A percentile compares a stretch with the other conserved stretches of the same genome.
Conservation (phyloP, 2,113 vertebrate species). For the Dromiciops gliroides region DNA sequence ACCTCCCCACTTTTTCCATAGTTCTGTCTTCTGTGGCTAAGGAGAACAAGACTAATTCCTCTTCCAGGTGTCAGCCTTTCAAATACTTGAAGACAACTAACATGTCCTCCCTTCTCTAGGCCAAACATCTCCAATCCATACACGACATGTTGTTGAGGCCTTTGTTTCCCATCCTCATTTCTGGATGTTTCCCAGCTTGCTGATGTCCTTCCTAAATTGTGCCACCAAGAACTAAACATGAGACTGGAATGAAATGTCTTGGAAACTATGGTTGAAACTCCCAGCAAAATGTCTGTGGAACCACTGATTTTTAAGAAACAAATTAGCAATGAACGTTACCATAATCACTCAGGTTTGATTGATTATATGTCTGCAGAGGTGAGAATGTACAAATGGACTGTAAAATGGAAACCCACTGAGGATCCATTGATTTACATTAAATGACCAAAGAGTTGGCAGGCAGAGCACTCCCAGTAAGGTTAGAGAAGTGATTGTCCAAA, state of each 20-base stretch:
- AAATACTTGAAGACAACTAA: neutral
- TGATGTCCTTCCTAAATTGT: neutral
- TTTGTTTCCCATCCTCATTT: neutral
- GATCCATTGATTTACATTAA: slow-evolving; percentile 18
- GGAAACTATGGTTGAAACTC: neutral
- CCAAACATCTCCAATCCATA: neutral
- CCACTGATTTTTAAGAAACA: slow-evolving; percentile 47
- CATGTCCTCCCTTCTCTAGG: neutral
- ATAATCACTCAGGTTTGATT: slow-evolving; percentile 22
- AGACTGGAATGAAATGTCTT: neutral
- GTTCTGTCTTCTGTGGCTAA: neutral
- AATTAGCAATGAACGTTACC: neutral
- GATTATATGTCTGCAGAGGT: slow-evolving; percentile 57
- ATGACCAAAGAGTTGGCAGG: neutral
- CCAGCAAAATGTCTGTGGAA: neutral
- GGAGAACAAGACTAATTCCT: neutral
- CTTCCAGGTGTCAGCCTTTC: neutral
- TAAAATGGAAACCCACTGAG: slow-evolving; percentile 34
- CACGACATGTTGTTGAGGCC: neutral
- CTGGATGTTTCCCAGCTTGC: neutral
- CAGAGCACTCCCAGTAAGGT: neutral
- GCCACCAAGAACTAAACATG: neutral
- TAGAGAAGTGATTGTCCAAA: slow-evolving; percentile 12
- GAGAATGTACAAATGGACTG: slow-evolving; percentile 46
- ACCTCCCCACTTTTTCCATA: neutral